Base-by-base conservation (phyloP, 2,113 vertebrate species). In the Sisor rabdophorus region DNA sequence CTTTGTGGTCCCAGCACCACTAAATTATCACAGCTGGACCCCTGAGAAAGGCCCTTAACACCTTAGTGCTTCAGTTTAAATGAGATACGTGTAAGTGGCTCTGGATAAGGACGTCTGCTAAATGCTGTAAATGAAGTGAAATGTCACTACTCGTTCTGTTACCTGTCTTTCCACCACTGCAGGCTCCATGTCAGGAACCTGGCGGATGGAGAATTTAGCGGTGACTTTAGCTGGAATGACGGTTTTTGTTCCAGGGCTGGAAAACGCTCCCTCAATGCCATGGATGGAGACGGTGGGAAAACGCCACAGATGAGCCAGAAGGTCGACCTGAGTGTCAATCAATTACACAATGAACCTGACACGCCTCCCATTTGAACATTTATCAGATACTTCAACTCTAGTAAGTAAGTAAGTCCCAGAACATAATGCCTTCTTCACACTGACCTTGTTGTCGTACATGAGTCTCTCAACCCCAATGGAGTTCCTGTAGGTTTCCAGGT, bases 171-270 rank as follows among this genome's bases (percentile, higher is more conserved):
- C 90, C 71, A 97, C 93, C 54, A 84, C 68, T 0, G 85, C 84
- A 0, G 89, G 87, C 19, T 94, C 89, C 96, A 96, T 96, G 81
- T 95, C 32, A 3, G 95, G 95, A 6, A 96, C 95, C 69, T 95
- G 94, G 15, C 92, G 90, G 67, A 98, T 95, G 28, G 97, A 99
- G 87, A 98, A 98, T 73, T 98, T 99, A 1, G 91, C 94, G 0
- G 50, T 92, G 11, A 98, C 95, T 81, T 93, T 94, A 82, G 92
- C 90, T 0, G 96, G 95, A 44, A 97, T 96, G 55, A 97, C 96
- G 0, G 95, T 98, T 89, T 98, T 98, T 15, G 91, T 86, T 73
- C 94, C 94, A 0, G 89, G 55, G 75, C 91, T 91, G 11, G 93
- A 90, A 86, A 95, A 97, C 0, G 93, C 95, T 0, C 96, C 96